Evolutionary conservation across 2,113 vertebrate species (phyloP), one percentile per base, ranked within the genome.

Genomic region (Mionectes macconnelli): DNA sequence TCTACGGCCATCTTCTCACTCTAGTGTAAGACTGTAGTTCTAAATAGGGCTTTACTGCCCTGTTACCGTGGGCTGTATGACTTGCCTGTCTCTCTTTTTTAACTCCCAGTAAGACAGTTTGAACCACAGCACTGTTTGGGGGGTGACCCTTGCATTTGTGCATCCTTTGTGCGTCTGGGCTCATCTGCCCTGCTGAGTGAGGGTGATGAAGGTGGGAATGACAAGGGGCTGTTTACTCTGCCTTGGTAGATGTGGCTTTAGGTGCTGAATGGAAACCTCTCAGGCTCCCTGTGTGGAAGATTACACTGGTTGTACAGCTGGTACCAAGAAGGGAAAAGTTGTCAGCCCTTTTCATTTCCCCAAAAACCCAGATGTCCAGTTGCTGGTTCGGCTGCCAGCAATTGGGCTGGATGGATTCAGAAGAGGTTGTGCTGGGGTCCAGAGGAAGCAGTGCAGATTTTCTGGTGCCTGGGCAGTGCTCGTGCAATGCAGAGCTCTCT

Each of bases 401-500:
- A 0, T 0, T 22, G 22, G n/a, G 16, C n/a, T 25, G 35, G 40
- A 6, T 45, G 50, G 40, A 11, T 42, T 31, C 10, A 40, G 82
- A 40, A 40, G 4, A 49, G 25, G 31, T 4, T 64, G 10, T 4
- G 1, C 8, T 4, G 9, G 33, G 42, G 13, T 19, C 20, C 31
- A 30, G 62, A 74, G 37, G 57, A 75, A 45, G 7, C 15, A 11
- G 42, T 1, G 4, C 28, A 5, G 6, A 23, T 16, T 18, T 79
- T 24, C 67, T 39, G 40, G 6, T 67, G 40, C 30, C 22, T 4
- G 12, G 40, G 56, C 87, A 49, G 44, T 0, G 6, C 14, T 0
- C 0, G 0, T 0, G 8, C 21, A 24, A 3, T 0, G 3, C 12
- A 3, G 27, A 39, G n/a, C 30, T 14, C 62, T 49, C 22, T 39